Evolutionary conservation across 2,888 invertebrate species (phyloP), one percentile per base, ranked within the genome.

Genomic region (Hyppa rectilinea): DNA sequence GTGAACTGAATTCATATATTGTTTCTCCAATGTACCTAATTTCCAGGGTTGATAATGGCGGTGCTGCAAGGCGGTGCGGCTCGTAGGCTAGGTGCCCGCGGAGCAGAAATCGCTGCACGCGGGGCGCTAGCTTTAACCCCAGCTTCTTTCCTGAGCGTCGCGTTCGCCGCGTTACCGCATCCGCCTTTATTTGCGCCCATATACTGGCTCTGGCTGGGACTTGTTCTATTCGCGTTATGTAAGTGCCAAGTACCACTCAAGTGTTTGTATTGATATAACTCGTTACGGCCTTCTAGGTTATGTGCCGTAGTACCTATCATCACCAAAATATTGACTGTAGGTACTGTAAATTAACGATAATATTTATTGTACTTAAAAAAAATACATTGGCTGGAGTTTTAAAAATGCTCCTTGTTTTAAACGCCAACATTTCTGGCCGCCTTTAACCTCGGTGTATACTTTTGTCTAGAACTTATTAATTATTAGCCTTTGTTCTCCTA

Each of bases 141-240:
- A 66, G 98, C 98, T 14, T 97, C 99, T 2, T 99, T 99, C 94
- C 85, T 99, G 38, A 96, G 97, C 83, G 97, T 99, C 77, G 99
- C 98, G 1, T 88, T 98, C 38, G 98, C 99, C 0, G 95, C 95
- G 0, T 45, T 85, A 3, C 86, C 90, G 1, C 84, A 88, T 3
- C 90, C 96, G 50, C 88, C 92, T 0, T 74, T 92, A n/a, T 87
- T 93, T n/a, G 78, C 93, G 29, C 92, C 95, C 12, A 87, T 95
- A 7, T 87, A 92, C 20, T 93, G 97, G 86, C 96, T 99, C 29
- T 99, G 98, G 94, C 87, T 97, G 17, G 99, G 99, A 52, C 96
- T 99, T 66, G 96, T 98, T 63, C 93, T 99, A 9, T 99, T 98
- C 93, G 98, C 99, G 14, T 96, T 99, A 87, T 99, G 99, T 99